Percentiles rank a stretch among this genome's conserved stretches.
Conservation (phyloP, 2,113 vertebrate genomes). For the Passer domesticus region DNA sequence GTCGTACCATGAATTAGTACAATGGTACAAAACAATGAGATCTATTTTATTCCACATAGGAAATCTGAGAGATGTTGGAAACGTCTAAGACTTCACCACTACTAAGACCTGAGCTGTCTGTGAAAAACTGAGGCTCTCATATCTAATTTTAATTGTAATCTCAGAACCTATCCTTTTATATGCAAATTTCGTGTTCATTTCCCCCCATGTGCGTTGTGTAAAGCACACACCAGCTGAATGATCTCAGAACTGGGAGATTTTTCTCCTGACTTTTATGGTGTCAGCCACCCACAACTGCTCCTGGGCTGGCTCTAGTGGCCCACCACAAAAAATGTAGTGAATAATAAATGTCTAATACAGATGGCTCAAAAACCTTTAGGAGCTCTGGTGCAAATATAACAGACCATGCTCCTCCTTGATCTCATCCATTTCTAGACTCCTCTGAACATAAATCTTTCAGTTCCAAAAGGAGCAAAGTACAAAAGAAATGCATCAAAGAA, state of each 20-base stretch:
- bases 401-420: accelerated
- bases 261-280: neutral
- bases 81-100: neutral
- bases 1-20: neutral
- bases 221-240: accelerated
- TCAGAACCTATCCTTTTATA: neutral
- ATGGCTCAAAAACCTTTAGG: neutral
- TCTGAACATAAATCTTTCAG: neutral
- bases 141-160: neutral
- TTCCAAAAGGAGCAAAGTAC: neutral
- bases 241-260: neutral
- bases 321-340: neutral
- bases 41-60: neutral
- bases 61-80: neutral
- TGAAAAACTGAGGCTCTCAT: neutral
- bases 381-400: neutral
- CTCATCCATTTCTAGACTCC: neutral
- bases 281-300: neutral
- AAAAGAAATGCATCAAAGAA: neutral
- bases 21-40: neutral
- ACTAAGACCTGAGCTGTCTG: neutral
- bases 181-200: neutral
- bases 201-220: accelerated
- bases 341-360: neutral
- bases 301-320: neutral